A percentile compares a stretch with the other conserved stretches of the same genome.
Evolutionary conservation across 2,797 vertebrate species (phyloP).

Genomic region (Luscinia megarhynchos): DNA sequence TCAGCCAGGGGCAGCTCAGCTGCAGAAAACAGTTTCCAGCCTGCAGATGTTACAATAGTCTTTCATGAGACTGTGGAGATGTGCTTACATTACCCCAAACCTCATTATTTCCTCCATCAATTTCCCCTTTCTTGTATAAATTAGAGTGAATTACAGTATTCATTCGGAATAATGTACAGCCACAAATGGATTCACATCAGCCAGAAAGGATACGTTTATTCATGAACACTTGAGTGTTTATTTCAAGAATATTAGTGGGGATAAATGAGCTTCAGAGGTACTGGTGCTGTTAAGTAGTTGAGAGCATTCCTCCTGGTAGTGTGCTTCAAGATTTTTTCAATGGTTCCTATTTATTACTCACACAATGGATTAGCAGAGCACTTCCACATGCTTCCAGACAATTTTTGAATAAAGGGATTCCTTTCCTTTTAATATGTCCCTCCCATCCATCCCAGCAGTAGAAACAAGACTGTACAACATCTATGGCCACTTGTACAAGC

Average conservation of each 20-base stretch:
- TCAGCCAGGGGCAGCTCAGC: background rate
- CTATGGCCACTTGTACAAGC: background rate
- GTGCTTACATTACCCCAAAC: constrained; percentile 8
- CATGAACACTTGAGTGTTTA: constrained; percentile 61
- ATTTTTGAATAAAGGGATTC: background rate
- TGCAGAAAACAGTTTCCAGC: background rate
- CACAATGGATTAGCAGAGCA: constrained; percentile 33
- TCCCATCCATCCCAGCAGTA: background rate
- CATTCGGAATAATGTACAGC: constrained; percentile 18
- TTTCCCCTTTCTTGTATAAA: constrained; percentile 54
- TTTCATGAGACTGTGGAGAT: background rate
- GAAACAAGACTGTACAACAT: background rate
- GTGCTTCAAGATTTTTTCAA: constrained; percentile 31
- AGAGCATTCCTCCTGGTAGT: constrained; percentile 47
- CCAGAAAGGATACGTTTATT: constrained; percentile 52
- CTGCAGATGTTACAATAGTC: background rate
- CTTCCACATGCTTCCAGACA: background rate
- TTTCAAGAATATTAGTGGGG: constrained; percentile 63
- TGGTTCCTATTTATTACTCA: constrained; percentile 7
- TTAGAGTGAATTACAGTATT: constrained; percentile 60
- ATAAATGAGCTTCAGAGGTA: constrained; percentile 53
- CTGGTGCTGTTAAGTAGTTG: constrained; percentile 38
- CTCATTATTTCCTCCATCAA: constrained; percentile 57
- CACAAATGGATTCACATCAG: constrained; percentile 51
- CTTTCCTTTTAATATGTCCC: background rate